These are phyloP conservation scores for Mionectes olivaceus DNA, from an alignment of 2,797 vertebrate genomes.

Conservation along the genomic window DNA sequence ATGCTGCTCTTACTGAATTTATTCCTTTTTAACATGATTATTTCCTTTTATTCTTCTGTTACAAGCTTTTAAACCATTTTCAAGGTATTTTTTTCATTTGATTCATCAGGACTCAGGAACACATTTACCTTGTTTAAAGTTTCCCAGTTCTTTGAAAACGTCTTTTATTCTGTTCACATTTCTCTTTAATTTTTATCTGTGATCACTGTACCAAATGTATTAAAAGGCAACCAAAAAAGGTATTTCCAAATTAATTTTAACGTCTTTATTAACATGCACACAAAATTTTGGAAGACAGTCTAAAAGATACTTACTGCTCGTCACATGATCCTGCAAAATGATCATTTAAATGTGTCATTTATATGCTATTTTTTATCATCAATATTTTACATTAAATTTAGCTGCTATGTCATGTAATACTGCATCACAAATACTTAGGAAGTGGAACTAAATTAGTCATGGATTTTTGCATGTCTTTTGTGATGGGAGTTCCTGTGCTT, in stretches of 20 bases:
- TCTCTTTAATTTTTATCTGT: not conserved
- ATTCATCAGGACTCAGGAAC: not conserved
- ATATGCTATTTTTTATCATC: not conserved
- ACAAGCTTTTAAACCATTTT: not conserved
- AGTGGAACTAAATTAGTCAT: not conserved
- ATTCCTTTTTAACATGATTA: not conserved
- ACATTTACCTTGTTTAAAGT: not conserved
- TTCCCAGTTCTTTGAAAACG: conserved; percentile 11
- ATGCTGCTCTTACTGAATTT: not conserved
- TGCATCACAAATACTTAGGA: not conserved
- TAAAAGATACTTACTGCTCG: not conserved
- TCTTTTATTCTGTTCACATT: not conserved
- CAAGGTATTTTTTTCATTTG: not conserved
- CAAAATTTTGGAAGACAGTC: not conserved
- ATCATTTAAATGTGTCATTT: not conserved
- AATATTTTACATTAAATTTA: not conserved
- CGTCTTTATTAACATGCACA: not conserved
- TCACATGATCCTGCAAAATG: not conserved
- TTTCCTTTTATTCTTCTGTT: not conserved
- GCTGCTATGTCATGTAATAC: not conserved
- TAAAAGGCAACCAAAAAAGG: not conserved
- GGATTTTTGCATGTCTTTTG: not conserved
- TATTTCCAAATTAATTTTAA: not conserved
- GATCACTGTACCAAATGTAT: not conserved
- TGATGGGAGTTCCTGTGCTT: not conserved